Evolutionary conservation across 2,888 invertebrate genomes (phyloP), one percentile per base, ranked within the genome.

Genomic region (Drosophila tanythrix): DNA sequence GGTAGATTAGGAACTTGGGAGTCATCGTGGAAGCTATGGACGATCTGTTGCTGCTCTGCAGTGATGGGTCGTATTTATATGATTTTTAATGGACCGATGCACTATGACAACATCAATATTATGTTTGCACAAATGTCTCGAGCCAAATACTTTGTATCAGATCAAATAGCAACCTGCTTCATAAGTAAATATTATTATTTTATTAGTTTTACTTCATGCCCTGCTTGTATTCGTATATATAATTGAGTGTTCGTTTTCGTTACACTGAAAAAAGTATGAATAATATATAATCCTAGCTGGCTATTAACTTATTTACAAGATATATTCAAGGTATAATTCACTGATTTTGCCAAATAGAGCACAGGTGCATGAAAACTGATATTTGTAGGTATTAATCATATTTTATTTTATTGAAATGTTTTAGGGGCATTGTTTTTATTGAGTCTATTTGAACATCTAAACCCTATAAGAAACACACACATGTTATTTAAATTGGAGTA

Each of bases 11-110:
- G 6, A 59, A 52, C 36, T 69, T 69, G 25, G 70, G 15, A 35
- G 58, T 8, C 69, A 69, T 69, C 18, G 31, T 5, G 7, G n/a
- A 18, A 43, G 31, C 51, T 59, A 1, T 13, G 18, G 13, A 5
- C 21, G 33, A 38, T 13, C 50, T 40, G 35, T 13, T 29, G 69
- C 15, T n/a, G 38, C 8, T 51, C 50, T n/a, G 1, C 51, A 68
- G 29, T 68, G 40, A n/a, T 35, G 33, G 2, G n/a, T 6, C 27
- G 13, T 68, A 68, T 69, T 68, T 68, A 68, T 68, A 58, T 29
- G 29, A 2, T 21, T 29, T 40, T 40, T 4, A 38, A 1, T 2
- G 15, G 8, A 25, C 21, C 38, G n/a, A 35, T 29, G 29, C 11
- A 35, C 21, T 36, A 18, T 1, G 38, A 1, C 18, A 13, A 10